phyloP scores from a whole-genome alignment of 2,113 vertebrate species.

The Murina feae region DNA sequence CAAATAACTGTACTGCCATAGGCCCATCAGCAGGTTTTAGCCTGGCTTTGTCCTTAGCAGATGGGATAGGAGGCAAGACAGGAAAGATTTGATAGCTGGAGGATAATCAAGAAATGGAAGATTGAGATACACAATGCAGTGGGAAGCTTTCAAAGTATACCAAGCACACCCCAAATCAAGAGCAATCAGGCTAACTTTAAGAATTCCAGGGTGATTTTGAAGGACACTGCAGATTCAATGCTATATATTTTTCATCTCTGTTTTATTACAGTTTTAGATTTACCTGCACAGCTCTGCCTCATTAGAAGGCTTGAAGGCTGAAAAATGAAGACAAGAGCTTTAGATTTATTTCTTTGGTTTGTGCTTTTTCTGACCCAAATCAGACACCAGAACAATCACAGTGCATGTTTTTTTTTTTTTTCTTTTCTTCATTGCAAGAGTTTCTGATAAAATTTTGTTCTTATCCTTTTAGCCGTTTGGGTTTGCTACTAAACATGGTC shows the following conservation, averaged over 20 bases:
- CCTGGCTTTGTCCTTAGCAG: not conserved
- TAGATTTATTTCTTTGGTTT: slow-evolving; percentile 54
- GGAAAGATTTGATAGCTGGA: not conserved
- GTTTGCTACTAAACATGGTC: not conserved
- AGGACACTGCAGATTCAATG: not conserved
- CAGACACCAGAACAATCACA: slow-evolving; percentile 44
- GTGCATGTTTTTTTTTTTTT: not conserved
- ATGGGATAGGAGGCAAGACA: not conserved
- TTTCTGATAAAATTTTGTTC: slow-evolving; percentile 16
- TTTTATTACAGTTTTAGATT: slow-evolving; percentile 67
- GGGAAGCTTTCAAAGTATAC: not conserved
- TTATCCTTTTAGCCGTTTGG: not conserved
- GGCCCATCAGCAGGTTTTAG: not conserved
- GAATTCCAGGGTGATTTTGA: slow-evolving; percentile 29
- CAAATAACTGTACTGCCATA: not conserved
- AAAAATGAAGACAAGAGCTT: slow-evolving; percentile 52
- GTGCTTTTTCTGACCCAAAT: slow-evolving; percentile 41
- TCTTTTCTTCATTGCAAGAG: not conserved
- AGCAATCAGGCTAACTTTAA: slow-evolving; percentile 17
- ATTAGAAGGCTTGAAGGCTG: slow-evolving; percentile 47
- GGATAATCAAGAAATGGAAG: not conserved
- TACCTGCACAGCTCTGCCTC: slow-evolving; percentile 36
- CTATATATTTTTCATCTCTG: slow-evolving; percentile 63
- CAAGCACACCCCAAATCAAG: not conserved
- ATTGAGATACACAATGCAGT: not conserved